These are phyloP conservation scores for Zapus hudsonius DNA, from an alignment of 2,113 vertebrate species.

Conservation along the genomic window DNA sequence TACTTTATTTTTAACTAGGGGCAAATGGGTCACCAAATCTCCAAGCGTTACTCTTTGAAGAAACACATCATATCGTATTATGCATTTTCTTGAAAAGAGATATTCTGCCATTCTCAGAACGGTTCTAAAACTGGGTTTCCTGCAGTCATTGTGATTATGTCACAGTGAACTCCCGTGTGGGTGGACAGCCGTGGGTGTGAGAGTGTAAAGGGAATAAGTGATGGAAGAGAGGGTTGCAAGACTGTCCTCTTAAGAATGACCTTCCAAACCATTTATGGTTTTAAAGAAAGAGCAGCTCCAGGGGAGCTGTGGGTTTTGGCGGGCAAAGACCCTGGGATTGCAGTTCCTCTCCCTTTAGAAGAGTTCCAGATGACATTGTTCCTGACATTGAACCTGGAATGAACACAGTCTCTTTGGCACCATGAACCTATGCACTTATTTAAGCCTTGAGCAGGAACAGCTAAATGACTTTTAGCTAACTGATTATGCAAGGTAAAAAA, in stretches of 20 bases:
- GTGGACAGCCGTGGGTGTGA: neutral
- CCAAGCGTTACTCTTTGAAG: conserved; percentile 33
- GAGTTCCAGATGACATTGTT: neutral
- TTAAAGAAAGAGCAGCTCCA: neutral
- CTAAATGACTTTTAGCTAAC: neutral
- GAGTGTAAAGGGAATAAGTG: no score
- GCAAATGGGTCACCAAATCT: neutral
- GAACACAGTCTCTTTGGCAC: neutral
- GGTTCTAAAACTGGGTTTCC: neutral
- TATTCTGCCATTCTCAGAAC: neutral
- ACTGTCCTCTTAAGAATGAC: neutral
- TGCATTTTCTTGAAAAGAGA: conserved; percentile 25
- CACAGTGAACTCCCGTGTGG: rapidly evolving
- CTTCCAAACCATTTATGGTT: neutral
- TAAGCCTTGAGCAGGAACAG: neutral
- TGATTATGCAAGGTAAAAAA: neutral
- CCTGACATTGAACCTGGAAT: neutral
- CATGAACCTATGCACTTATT: neutral
- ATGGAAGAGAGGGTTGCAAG: neutral
- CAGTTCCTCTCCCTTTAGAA: neutral
- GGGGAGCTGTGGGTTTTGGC: neutral
- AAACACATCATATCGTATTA: neutral
- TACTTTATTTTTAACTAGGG: conserved; percentile 59
- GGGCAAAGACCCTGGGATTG: neutral
- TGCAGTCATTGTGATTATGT: neutral